A percentile compares a stretch with the other conserved stretches of the same genome.
These are phyloP conservation scores for Actenoides hombroni DNA, from an alignment of 2,113 vertebrate species.

Conservation along the genomic window DNA sequence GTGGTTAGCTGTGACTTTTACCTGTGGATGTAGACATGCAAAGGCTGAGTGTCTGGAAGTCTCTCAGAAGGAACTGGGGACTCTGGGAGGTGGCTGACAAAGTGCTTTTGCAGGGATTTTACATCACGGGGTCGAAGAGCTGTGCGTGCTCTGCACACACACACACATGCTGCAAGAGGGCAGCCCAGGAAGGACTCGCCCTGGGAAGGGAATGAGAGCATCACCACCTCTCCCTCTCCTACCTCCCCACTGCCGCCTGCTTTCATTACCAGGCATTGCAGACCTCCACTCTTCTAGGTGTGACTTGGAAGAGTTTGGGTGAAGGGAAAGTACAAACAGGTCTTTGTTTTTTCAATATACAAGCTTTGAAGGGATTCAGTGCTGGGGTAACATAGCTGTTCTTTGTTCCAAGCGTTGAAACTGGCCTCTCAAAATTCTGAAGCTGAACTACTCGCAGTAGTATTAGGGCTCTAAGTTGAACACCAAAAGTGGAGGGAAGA, in stretches of 20 bases:
- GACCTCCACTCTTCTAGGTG: neutral
- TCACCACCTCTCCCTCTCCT: fast-evolving
- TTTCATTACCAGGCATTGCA: neutral
- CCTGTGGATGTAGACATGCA: neutral
- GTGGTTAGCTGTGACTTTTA: neutral
- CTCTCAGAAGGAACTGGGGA: neutral
- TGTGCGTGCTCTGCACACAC: neutral
- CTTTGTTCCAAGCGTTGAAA: neutral
- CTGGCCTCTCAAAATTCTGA: neutral
- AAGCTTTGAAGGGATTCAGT: neutral
- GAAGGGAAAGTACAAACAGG: neutral
- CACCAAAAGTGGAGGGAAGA: neutral
- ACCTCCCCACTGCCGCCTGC: neutral
- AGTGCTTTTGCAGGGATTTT: neutral
- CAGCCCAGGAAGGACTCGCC: neutral
- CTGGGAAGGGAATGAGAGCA: neutral
- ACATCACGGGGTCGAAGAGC: neutral
- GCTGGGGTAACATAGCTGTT: neutral
- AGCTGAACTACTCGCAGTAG: neutral
- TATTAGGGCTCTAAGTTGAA: neutral
- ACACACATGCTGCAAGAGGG: neutral
- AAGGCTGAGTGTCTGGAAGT: neutral
- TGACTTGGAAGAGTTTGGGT: neutral
- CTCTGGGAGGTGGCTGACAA: neutral
- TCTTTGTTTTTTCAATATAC: neutral